A percentile compares a stretch with the other conserved stretches of the same genome.
Conservation (phyloP, 2,797 vertebrate genomes). For the Zalophus californianus region DNA sequence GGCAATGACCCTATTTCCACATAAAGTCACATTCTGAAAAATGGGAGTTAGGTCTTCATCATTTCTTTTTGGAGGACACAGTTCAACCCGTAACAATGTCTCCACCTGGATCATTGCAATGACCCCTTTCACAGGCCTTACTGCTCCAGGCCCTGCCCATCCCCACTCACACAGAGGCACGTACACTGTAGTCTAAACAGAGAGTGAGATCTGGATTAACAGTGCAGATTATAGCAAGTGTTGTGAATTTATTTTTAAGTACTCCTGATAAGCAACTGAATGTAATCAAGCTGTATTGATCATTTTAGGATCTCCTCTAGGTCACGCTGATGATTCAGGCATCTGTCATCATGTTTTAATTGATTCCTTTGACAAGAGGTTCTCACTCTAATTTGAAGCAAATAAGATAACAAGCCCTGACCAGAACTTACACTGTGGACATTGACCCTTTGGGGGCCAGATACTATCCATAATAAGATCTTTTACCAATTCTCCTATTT, state of each 20-base stretch:
- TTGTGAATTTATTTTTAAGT: neutral
- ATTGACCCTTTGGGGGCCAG: neutral
- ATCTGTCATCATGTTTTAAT: neutral
- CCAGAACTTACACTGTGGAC: neutral
- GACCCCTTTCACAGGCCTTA: neutral
- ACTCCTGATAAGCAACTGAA: neutral
- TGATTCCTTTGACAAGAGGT: neutral
- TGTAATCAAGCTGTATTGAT: neutral
- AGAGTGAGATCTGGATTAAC: neutral
- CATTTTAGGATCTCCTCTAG: neutral
- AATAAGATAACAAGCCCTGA: neutral
- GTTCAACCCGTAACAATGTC: neutral
- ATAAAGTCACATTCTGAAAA: neutral
- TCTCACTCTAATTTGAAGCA: neutral
- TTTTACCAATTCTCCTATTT: neutral
- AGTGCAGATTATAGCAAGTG: neutral
- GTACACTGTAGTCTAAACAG: neutral
- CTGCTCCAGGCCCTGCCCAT: accelerated
- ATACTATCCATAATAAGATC: neutral
- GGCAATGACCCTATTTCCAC: neutral
- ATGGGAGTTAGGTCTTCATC: neutral
- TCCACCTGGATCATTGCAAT: neutral
- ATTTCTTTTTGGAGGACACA: neutral
- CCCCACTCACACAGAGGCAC: neutral
- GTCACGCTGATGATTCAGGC: neutral